Evolutionary conservation across 1,140 invertebrate genomes (phyloP), one percentile per base, ranked within the genome.

Genomic region (Nebria ingens): DNA sequence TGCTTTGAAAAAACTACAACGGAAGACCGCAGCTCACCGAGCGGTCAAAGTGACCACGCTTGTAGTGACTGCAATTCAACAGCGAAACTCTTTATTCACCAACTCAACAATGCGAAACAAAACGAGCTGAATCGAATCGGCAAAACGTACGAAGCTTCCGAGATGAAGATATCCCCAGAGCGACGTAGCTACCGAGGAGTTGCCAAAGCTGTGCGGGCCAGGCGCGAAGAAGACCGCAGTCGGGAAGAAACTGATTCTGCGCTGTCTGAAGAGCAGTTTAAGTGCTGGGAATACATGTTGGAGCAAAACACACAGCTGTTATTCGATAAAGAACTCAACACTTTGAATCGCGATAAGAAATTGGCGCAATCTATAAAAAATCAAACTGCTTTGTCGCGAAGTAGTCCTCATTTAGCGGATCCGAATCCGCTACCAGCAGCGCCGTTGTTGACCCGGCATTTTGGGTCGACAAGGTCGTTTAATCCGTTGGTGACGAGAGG

Each of bases 241-340:
- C 73, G 76, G 60, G 80, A 80, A 62, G 79, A 80, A 71, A 85
- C 68, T 57, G 81, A 75, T 73, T 82, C 64, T 45, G 78, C 64
- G 60, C 68, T 68, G 64, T 87, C 85, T 2, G 89, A 91, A 61
- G 90, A 93, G 65, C 89, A 91, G 65, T 91, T 91, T 64, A 87
- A 90, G 60, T 91, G 89, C 63, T 93, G 90, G 90, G 90, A 93
- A 62, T 93, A 92, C 63, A 92, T 93, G 87, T 67, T 93, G 17
- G 90, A 92, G 64, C 87, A 92, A 70, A 93, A 93, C 63, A 91
- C 89, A 0, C 89, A 92, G 64, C 70, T 92, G 57, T 63, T 93
- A 0, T 93, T 92, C 60, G 88, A 91, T 69, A 90, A 91, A 65
- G 89, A 92, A 69, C 67, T 92, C 42, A 89, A 92, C 65, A 90